These are phyloP conservation scores for Sebastes iracundus DNA, from an alignment of 2,797 vertebrate species.

Conservation along the genomic window DNA sequence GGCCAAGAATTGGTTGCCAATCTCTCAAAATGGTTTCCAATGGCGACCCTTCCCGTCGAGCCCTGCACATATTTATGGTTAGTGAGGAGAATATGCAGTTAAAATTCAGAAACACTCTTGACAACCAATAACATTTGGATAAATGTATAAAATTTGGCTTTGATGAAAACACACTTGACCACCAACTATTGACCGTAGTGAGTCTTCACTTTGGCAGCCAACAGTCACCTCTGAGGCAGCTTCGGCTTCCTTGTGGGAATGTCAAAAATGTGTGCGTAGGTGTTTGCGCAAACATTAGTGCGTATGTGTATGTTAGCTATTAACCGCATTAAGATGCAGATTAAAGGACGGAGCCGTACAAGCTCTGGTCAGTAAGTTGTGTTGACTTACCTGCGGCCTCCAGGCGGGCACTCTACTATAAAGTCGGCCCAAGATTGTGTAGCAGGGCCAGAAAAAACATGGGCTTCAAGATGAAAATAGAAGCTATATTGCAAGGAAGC, in stretches of 20 bases:
- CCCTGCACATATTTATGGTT: background rate
- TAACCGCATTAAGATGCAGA: constrained; percentile 46
- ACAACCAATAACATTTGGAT: background rate
- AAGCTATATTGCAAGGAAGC: background rate
- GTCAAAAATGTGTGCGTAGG: constrained; percentile 24
- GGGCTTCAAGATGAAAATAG: background rate
- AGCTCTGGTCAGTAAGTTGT: constrained; percentile 27
- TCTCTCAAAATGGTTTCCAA: background rate
- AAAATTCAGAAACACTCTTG: background rate
- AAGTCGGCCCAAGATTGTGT: background rate
- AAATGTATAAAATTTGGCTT: background rate
- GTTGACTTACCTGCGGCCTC: constrained; percentile 51
- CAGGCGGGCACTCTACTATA: background rate
- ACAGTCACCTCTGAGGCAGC: constrained; percentile 1
- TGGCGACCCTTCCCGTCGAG: accelerated
- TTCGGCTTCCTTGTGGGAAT: constrained; percentile 20
- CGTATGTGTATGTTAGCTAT: constrained; percentile 28
- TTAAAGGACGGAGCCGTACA: constrained; percentile 33
- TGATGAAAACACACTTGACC: background rate
- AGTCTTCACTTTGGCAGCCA: constrained; percentile 1
- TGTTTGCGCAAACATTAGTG: constrained; percentile 38
- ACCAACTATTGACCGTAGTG: background rate
- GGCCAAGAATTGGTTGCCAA: background rate
- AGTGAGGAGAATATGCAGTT: background rate
- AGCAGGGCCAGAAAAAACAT: constrained; percentile 38